A percentile compares a stretch with the other conserved stretches of the same genome.
phyloP scores from a whole-genome alignment of 2,888 invertebrate genomes.

The Pyrgus malvae region DNA sequence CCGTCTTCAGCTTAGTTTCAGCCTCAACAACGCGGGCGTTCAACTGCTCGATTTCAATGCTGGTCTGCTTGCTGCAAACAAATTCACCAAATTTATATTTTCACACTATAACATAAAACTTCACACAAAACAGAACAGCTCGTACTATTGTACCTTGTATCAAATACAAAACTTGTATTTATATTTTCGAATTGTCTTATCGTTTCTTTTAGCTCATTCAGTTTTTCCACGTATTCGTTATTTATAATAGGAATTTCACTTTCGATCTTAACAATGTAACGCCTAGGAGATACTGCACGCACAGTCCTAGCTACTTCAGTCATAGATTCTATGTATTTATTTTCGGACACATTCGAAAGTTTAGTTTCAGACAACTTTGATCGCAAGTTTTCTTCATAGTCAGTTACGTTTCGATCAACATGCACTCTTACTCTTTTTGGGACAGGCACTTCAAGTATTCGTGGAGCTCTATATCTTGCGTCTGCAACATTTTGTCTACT shows the following conservation, averaged over 20 bases:
- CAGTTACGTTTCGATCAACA: conserved; percentile 14
- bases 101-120: too few relatives aligned
- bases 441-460: conserved; percentile 47
- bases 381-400: conserved; percentile 6
- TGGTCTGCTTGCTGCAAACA: conserved; percentile 93
- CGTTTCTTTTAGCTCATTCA: conserved; percentile 83
- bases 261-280: conserved; percentile 60
- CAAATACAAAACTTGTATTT: conserved; percentile 80
- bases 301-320: conserved; percentile 48
- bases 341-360: conserved; percentile 43
- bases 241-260: conserved; percentile 71
- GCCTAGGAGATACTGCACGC: conserved; percentile 57
- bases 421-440: conserved; percentile 22
- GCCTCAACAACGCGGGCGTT: conserved; percentile 97
- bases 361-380: conserved; percentile 45
- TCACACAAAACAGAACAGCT: too few relatives aligned
- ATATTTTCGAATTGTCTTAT: conserved; percentile 84
- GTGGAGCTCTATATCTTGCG: conserved; percentile 45
- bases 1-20: conserved; percentile 97
- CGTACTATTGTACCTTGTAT: conserved; percentile 81
- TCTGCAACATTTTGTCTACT: conserved; percentile 79
- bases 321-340: conserved; percentile 17
- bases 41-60: conserved; percentile 98
- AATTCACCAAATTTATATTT: not conserved
- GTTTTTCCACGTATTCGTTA: conserved; percentile 80